A percentile compares a stretch with the other conserved stretches of the same genome.
These are phyloP conservation scores for Allacma fusca DNA, from an alignment of 2,888 invertebrate genomes.

Conservation along the genomic window DNA sequence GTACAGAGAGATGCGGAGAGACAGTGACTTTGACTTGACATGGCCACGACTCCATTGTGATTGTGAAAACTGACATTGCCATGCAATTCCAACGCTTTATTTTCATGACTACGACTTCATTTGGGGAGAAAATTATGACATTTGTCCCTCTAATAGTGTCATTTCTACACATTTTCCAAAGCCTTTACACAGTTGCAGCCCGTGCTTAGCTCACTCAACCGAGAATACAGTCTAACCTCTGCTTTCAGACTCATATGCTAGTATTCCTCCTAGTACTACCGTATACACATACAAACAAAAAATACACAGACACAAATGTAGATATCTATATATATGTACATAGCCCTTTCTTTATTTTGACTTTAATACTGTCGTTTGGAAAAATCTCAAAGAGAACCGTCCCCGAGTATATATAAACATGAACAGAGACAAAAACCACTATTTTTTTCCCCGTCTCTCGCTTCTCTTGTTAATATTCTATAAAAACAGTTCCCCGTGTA, in stretches of 20 bases:
- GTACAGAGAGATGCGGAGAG: not conserved
- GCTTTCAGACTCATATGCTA: constrained; percentile 14
- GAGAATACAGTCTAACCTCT: constrained; percentile 19
- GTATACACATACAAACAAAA: no score
- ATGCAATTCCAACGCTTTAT: constrained; percentile 50
- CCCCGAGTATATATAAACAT: no score
- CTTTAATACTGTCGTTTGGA: constrained; percentile 23
- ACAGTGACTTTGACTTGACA: constrained; percentile 28
- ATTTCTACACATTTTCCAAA: constrained; percentile 48
- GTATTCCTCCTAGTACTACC: no score
- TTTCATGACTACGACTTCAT: constrained; percentile 60
- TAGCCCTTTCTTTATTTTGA: constrained; percentile 39
- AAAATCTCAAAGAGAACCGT: constrained; percentile 22
- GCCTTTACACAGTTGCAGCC: constrained; percentile 27
- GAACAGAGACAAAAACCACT: no score
- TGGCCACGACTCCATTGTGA: constrained; percentile 43
- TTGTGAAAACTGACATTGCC: constrained; percentile 49
- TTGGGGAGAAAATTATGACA: constrained; percentile 59
- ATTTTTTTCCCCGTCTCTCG: no score
- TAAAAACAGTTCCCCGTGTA: not conserved
- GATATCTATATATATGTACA: no score
- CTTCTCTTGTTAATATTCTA: not conserved
- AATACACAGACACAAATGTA: no score
- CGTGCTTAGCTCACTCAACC: constrained; percentile 35
- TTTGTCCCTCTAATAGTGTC: constrained; percentile 57